Conservation (phyloP, 2,888 invertebrate species). For the Lycocerus yunnanus region DNA sequence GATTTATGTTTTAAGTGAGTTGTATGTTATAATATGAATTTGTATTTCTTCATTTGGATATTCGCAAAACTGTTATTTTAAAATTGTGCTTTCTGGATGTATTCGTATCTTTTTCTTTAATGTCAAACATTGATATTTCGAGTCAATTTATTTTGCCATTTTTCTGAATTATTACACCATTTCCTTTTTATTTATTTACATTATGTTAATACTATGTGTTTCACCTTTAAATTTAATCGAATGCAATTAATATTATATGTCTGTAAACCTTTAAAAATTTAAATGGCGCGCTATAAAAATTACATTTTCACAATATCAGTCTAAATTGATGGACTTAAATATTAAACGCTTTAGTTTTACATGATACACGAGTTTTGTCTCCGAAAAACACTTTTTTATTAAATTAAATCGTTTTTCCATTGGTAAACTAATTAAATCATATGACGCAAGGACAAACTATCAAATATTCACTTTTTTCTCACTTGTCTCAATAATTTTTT, state of each 20-base stretch:
- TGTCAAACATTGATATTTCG: slow-evolving; percentile 24
- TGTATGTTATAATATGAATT: not conserved
- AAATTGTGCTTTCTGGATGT: not conserved
- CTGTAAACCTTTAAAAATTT: not conserved
- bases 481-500: no score
- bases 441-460: no score
- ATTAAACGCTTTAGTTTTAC: not conserved
- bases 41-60: not conserved
- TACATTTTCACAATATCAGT: not conserved
- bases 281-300: not conserved
- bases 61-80: slow-evolving; percentile 11
- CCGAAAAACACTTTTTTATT: not conserved
- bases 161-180: slow-evolving; percentile 8
- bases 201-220: slow-evolving; percentile 4
- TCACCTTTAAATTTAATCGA: slow-evolving; percentile 1
- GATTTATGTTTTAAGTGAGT: not conserved
- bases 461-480: no score
- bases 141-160: slow-evolving; percentile 25
- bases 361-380: not conserved
- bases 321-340: not conserved
- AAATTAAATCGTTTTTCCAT: no score
- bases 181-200: slow-evolving; percentile 3
- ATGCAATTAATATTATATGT: not conserved
- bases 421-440: no score
- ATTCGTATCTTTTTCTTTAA: slow-evolving; percentile 13